Conservation (phyloP, 2,888 invertebrate species). For the Pyrrhopygopsis socrates region DNA sequence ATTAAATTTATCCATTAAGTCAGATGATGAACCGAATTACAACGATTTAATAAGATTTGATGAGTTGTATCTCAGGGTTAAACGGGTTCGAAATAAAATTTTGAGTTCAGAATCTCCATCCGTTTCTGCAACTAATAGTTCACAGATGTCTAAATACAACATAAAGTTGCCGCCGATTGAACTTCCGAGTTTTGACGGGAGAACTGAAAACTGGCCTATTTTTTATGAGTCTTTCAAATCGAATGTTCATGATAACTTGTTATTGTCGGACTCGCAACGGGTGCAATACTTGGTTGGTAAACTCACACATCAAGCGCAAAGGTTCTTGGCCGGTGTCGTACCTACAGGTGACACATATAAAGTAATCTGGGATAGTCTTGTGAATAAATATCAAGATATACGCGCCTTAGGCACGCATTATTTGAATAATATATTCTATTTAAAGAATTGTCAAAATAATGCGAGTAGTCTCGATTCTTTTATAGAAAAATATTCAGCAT, state of each 20-base stretch:
- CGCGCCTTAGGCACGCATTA: slow-evolving; percentile 30
- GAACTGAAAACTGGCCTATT: slow-evolving; percentile 23
- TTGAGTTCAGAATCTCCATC: background rate
- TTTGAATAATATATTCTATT: slow-evolving; percentile 19
- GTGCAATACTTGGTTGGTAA: slow-evolving; percentile 58
- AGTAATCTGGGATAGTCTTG: slow-evolving; percentile 38
- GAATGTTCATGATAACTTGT: slow-evolving; percentile 32
- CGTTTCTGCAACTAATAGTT: background rate
- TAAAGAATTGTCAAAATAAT: background rate
- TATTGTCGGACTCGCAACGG: slow-evolving; percentile 41
- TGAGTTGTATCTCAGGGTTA: slow-evolving; percentile 12
- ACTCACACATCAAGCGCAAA: slow-evolving; percentile 26
- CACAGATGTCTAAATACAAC: background rate
- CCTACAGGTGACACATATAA: slow-evolving; percentile 36
- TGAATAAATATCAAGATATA: slow-evolving; percentile 43
- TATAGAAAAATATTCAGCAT: slow-evolving; percentile 8
- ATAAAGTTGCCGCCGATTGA: slow-evolving; percentile 23
- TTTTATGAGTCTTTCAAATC: slow-evolving; percentile 24
- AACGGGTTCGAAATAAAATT: background rate
- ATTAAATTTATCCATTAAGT: background rate
- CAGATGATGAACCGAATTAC: background rate
- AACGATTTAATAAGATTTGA: background rate
- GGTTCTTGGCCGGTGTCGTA: slow-evolving; percentile 27
- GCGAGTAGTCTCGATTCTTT: background rate
- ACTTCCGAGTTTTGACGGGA: slow-evolving; percentile 25